phyloP scores from a whole-genome alignment of 2,888 invertebrate genomes.

The Hyalella azteca region DNA sequence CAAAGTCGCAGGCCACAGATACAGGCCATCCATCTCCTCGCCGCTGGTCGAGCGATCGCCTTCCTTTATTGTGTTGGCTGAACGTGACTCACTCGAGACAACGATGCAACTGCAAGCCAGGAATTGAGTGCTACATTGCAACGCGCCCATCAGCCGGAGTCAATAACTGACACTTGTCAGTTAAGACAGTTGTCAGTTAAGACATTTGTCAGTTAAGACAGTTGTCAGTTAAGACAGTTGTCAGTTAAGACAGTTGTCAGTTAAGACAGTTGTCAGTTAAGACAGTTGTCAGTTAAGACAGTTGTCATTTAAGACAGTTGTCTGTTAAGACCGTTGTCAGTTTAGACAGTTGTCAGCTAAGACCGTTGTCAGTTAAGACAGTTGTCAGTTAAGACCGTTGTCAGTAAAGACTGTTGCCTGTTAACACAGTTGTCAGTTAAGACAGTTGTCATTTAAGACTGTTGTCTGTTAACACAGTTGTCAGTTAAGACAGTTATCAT shows the following conservation, averaged over 20 bases:
- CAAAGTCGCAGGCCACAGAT: slow-evolving; percentile 1
- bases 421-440: not conserved
- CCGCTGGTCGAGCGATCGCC: not conserved
- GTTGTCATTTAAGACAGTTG: too few species aligned
- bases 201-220: too few species aligned
- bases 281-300: not conserved
- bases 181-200: not conserved
- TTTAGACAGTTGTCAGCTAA: not conserved
- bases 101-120: not conserved
- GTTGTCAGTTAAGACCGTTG: not conserved
- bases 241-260: not conserved
- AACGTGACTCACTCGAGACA: slow-evolving; percentile 14
- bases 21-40: slow-evolving; percentile 12
- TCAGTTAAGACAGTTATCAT: not conserved
- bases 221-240: not conserved
- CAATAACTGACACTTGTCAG: too few species aligned
- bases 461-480: slow-evolving; percentile 1
- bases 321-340: too few species aligned
- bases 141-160: too few species aligned
- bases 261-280: too few species aligned
- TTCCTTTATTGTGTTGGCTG: slow-evolving; percentile 16
- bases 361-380: too few species aligned
- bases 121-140: too few species aligned
- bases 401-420: too few species aligned
- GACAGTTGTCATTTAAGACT: too few species aligned